These are phyloP conservation scores for Clepsis dumicolana DNA, from an alignment of 2,888 invertebrate species.

Conservation along the genomic window DNA sequence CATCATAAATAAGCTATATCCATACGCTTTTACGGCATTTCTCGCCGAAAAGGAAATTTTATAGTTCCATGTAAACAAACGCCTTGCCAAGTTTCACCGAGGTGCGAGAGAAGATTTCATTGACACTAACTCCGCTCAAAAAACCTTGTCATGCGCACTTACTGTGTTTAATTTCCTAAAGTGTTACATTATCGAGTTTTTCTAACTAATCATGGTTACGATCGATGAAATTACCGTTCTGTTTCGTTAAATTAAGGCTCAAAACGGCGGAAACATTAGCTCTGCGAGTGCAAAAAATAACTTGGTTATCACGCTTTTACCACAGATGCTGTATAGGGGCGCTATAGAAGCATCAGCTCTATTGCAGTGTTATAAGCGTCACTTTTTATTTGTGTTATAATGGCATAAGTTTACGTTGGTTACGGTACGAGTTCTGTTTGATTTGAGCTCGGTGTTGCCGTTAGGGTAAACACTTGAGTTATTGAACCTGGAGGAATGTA, in stretches of 20 bases:
- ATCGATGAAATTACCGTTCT: slow-evolving; percentile 16
- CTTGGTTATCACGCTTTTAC: slow-evolving; percentile 24
- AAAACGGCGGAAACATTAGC: slow-evolving; percentile 5
- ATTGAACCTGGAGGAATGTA: slow-evolving; percentile 46
- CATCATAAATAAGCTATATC: slow-evolving; percentile 14
- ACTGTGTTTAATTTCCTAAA: slow-evolving; percentile 26
- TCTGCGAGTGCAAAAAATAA: slow-evolving; percentile 24
- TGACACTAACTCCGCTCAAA: slow-evolving; percentile 34
- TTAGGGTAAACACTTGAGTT: slow-evolving; percentile 60
- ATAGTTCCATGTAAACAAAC: slow-evolving; percentile 20
- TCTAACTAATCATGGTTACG: background rate
- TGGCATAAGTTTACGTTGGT: slow-evolving; percentile 15
- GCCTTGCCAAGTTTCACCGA: slow-evolving; percentile 6
- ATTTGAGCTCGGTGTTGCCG: slow-evolving; percentile 51
- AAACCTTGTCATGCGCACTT: slow-evolving; percentile 25
- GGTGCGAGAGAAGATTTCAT: slow-evolving; percentile 24
- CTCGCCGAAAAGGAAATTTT: slow-evolving; percentile 28
- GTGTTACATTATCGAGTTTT: slow-evolving; percentile 35
- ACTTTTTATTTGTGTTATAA: background rate
- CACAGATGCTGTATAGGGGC: background rate
- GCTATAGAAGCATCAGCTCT: slow-evolving; percentile 6
- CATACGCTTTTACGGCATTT: background rate
- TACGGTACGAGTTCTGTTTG: slow-evolving; percentile 44
- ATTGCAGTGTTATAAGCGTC: background rate
- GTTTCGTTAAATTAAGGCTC: slow-evolving; percentile 11